Evolutionary conservation across 2,888 invertebrate genomes (phyloP), one percentile per base, ranked within the genome.

Genomic region (Cheilosia vulpina): DNA sequence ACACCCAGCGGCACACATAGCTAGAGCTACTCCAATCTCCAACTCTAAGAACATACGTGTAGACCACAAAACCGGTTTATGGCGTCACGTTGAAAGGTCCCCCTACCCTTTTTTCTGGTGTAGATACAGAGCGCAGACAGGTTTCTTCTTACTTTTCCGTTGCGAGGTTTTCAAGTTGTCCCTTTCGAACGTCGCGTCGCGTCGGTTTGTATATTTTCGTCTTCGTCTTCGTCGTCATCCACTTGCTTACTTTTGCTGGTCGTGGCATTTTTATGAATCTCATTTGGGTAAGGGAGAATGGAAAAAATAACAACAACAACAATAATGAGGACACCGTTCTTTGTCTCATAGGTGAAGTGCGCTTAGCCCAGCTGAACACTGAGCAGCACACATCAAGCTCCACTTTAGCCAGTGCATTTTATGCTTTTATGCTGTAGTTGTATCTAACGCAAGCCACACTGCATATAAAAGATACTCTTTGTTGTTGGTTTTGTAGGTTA

Each of bases 41-140:
- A 41, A 65, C 21, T 38, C 66, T 9, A 9, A 31, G 31, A 31
- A 31, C 31, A 31, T 31, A 31, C 31, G 31, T 31, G 27, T 21
- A 73, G 65, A 55, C 77, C 53, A 77, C 68, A 62, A 77, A 77
- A 69, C 77, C 83, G 83, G 83, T 84, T 84, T 75, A 80, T 84
- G 83, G 75, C 83, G 83, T 84, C 83, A 84, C 63, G 55, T 79
- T 79, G 66, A 53, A 80, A 69, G 47, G 38, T 62, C 27, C 63
- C 73, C 57, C 13, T 58, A 5, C 31, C 13, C 13, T 4, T 4
- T 7, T 55, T 53, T 21, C 34, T 65, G 53, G 3, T 1, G 34
- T 38, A 38, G 38, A 13, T 38, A 13, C 31, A 73, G 38, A 84
- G 80, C 69, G 83, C 31, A 79, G 38, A 84, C 83, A 75, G 83